These are phyloP conservation scores for Ormyrus pomaceus DNA, from an alignment of 2,888 invertebrate genomes.

Conservation along the genomic window DNA sequence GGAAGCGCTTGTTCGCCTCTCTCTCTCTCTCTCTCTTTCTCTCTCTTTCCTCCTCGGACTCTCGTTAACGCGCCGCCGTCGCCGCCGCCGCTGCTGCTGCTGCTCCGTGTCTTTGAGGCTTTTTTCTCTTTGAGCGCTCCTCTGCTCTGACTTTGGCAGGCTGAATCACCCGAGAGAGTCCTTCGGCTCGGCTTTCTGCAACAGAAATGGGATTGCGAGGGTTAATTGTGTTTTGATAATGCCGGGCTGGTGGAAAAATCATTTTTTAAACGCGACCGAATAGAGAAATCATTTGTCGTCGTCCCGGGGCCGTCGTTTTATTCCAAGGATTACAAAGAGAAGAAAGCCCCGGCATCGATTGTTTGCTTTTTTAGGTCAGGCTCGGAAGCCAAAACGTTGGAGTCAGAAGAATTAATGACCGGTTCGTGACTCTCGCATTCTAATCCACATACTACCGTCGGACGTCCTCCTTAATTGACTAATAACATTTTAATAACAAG, in stretches of 20 bases:
- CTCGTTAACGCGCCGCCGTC: constrained; percentile 43
- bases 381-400: background rate
- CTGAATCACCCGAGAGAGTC: background rate
- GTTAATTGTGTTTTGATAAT: constrained; percentile 28
- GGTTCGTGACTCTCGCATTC: constrained; percentile 22
- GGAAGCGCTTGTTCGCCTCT: constrained; percentile 24
- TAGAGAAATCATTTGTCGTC: too few species aligned
- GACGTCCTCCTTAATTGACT: too few species aligned
- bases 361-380: background rate
- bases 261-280: too few species aligned
- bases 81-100: constrained; percentile 14
- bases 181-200: constrained; percentile 29
- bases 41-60: constrained; percentile 12
- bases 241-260: too few species aligned
- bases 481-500: too few species aligned
- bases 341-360: background rate
- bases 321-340: background rate
- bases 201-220: constrained; percentile 35
- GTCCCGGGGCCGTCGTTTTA: too few species aligned
- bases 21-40: background rate
- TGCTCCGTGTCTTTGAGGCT: constrained; percentile 20
- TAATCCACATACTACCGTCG: too few species aligned
- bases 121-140: constrained; percentile 6
- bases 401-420: constrained; percentile 25
- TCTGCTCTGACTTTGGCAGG: background rate